Conservation (phyloP, 2,113 vertebrate genomes). For the Neopipo cinnamomea region DNA sequence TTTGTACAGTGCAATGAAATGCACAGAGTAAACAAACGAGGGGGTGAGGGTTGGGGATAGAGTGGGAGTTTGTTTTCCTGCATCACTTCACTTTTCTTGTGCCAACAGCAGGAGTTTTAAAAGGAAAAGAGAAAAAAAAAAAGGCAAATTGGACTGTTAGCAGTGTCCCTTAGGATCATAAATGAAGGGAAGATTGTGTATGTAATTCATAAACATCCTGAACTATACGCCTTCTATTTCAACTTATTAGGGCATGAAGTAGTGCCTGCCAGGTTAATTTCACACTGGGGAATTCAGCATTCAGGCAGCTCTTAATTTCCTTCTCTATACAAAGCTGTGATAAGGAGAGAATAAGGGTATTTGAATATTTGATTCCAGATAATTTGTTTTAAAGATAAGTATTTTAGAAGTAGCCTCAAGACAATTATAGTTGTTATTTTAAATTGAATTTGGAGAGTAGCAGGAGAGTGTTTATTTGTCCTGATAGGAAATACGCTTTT, state of each 20-base stretch:
- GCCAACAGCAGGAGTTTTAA: not conserved
- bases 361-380: constrained; percentile 18
- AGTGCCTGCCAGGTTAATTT: constrained; percentile 52
- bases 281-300: not conserved
- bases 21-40: not conserved
- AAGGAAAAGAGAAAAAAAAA: not conserved
- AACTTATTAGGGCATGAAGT: constrained; percentile 60
- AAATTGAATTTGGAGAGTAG: not conserved
- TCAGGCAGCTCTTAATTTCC: constrained; percentile 40
- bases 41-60: not conserved
- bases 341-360: not conserved
- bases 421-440: not conserved
- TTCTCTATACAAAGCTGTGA: constrained; percentile 3
- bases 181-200: constrained; percentile 32
- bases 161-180: constrained; percentile 34
- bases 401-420: not conserved
- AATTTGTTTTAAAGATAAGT: not conserved
- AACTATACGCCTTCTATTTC: constrained; percentile 41
- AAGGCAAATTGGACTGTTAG: constrained; percentile 22
- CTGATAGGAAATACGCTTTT: not conserved
- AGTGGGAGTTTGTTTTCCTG: constrained; percentile 40
- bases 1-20: constrained; percentile 26
- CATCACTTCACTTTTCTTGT: not conserved
- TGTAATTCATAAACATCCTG: constrained; percentile 55
- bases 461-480: not conserved